Evolutionary conservation across 2,888 invertebrate genomes (phyloP).

Genomic region (Philopedon plagiatum): DNA sequence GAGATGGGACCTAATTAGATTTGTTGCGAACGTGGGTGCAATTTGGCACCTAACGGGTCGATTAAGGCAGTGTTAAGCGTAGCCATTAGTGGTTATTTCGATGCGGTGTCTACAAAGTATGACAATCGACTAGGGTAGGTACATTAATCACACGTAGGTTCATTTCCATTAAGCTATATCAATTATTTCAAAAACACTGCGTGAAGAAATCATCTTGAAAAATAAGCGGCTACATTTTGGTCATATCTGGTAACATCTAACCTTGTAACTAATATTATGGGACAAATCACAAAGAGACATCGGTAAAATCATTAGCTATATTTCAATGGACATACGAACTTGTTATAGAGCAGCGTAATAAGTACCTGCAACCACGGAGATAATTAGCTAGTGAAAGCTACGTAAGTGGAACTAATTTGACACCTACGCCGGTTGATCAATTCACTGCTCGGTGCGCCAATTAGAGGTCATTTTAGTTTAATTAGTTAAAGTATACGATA

Average conservation of each 20-base stretch:
- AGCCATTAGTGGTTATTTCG: conserved; percentile 19
- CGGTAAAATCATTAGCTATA: too few relatives aligned
- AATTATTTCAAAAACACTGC: too few relatives aligned
- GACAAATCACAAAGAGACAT: too few relatives aligned
- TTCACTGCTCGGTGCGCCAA: background rate
- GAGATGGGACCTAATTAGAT: background rate
- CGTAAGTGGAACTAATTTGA: conserved; percentile 11
- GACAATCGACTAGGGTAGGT: background rate
- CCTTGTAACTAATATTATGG: too few relatives aligned
- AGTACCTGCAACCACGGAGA: background rate
- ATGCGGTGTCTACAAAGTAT: background rate
- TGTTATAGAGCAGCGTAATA: background rate
- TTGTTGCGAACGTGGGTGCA: background rate
- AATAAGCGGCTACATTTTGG: too few relatives aligned
- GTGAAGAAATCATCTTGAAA: too few relatives aligned
- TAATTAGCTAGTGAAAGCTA: background rate
- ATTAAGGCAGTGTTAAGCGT: conserved; percentile 10
- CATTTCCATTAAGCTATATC: too few relatives aligned
- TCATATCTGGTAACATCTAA: too few relatives aligned
- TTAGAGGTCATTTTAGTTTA: background rate
- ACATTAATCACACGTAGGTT: background rate
- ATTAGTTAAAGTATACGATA: too few relatives aligned
- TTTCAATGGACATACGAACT: too few relatives aligned
- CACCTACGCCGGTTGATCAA: conserved; percentile 4
- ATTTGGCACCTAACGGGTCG: conserved; percentile 15